A percentile compares a stretch with the other conserved stretches of the same genome.
Conservation (phyloP, 2,888 invertebrate genomes). For the Clunio marinus region DNA sequence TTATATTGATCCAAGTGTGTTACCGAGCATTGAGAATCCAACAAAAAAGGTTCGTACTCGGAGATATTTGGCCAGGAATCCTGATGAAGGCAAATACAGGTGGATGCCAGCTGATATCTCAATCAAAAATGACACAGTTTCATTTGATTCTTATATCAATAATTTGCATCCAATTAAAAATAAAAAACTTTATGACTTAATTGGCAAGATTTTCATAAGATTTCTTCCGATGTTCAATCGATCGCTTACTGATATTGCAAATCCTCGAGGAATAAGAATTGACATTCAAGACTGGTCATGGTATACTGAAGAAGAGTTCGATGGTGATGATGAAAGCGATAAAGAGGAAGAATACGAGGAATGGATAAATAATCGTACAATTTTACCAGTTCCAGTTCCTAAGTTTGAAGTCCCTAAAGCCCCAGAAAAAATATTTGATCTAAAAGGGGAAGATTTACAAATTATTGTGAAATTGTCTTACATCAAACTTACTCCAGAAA, state of each 20-base stretch:
- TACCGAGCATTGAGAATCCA: background rate
- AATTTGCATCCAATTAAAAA: background rate
- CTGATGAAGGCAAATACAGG: background rate
- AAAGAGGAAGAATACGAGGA: background rate
- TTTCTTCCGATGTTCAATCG: background rate
- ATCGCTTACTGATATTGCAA: background rate
- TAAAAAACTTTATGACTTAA: background rate
- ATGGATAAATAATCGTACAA: background rate
- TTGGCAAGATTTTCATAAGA: background rate
- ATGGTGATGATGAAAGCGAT: background rate
- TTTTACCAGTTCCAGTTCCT: slow-evolving; percentile 4
- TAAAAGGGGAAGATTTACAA: background rate
- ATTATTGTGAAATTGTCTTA: background rate
- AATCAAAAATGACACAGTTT: background rate
- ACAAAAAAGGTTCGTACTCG: background rate
- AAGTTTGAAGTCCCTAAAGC: background rate
- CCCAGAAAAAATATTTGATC: background rate
- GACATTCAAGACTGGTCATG: background rate
- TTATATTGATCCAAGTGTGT: background rate
- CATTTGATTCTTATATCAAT: slow-evolving; percentile 1
- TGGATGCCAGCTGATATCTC: background rate
- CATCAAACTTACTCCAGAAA: background rate
- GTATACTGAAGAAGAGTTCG: background rate
- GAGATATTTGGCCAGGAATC: background rate
- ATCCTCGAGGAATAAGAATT: background rate